Conservation (phyloP, 1,140 invertebrate species). For the Solenopsis invicta region DNA sequence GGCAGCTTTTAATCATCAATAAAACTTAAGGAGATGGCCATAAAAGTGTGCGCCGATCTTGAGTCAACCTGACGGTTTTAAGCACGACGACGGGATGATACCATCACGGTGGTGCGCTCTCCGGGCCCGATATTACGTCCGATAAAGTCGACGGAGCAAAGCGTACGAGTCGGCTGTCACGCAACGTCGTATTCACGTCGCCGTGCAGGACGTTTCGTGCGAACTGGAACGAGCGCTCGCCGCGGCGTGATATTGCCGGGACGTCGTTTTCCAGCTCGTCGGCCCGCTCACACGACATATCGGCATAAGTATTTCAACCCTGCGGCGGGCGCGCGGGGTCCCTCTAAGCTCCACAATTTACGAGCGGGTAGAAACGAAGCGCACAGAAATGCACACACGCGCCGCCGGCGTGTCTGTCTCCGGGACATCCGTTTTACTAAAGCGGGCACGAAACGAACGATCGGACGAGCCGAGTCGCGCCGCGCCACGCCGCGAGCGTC, state of each 20-base stretch:
- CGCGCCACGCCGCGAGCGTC: too few relatives aligned
- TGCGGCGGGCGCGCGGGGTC: constrained; percentile 15
- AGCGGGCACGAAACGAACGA: constrained; percentile 8
- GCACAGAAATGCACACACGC: constrained; percentile 41
- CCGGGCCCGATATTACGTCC: constrained; percentile 66
- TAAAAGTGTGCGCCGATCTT: constrained; percentile 49
- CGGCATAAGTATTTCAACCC: constrained; percentile 73
- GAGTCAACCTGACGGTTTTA: constrained; percentile 50
- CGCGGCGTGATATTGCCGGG: constrained; percentile 62
- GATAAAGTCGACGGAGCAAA: constrained; percentile 74
- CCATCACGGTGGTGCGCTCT: constrained; percentile 61
- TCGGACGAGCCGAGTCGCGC: too few relatives aligned
- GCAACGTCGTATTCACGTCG: constrained; percentile 75
- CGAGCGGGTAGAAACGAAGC: constrained; percentile 57
- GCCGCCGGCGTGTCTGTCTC: constrained; percentile 36
- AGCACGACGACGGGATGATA: constrained; percentile 62
- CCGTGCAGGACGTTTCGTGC: constrained; percentile 70
- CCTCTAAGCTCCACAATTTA: constrained; percentile 68
- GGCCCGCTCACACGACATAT: constrained; percentile 73
- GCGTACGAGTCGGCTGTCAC: constrained; percentile 73
- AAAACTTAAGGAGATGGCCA: constrained; percentile 31
- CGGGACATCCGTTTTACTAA: constrained; percentile 34
- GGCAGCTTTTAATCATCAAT: constrained; percentile 40
- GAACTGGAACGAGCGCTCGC: constrained; percentile 73
- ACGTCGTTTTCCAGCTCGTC: constrained; percentile 75